These are phyloP conservation scores for Drosophila suzukii DNA, from an alignment of 1,140 invertebrate genomes.

Conservation along the genomic window DNA sequence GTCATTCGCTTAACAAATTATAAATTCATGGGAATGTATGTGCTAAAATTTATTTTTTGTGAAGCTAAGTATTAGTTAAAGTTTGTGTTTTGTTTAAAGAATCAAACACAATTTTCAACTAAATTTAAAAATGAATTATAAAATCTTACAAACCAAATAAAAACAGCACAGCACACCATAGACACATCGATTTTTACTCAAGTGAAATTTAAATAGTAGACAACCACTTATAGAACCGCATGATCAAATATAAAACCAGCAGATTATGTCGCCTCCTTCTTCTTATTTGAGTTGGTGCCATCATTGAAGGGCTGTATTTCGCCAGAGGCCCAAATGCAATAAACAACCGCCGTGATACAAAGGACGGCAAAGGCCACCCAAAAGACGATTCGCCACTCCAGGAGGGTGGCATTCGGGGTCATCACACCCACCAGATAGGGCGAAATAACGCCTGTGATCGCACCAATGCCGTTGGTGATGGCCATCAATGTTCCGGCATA, in stretches of 20 bases:
- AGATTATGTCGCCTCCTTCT: background rate
- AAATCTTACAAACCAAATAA: background rate
- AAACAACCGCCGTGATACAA: slow-evolving; percentile 9
- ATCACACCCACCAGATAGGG: slow-evolving; percentile 91
- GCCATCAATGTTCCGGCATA: slow-evolving; percentile 92
- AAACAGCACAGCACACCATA: background rate
- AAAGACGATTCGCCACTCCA: slow-evolving; percentile 24
- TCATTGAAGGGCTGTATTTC: slow-evolving; percentile 26
- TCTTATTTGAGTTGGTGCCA: slow-evolving; percentile 25
- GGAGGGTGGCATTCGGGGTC: slow-evolving; percentile 86
- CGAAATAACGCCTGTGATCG: slow-evolving; percentile 90
- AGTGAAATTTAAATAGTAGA: no score
- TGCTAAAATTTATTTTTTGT: background rate
- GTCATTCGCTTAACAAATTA: slow-evolving; percentile 36
- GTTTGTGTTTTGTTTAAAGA: no score
- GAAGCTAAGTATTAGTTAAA: no score
- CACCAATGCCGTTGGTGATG: slow-evolving; percentile 91
- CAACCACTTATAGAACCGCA: no score
- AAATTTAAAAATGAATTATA: background rate
- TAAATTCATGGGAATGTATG: slow-evolving; percentile 38
- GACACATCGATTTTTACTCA: no score
- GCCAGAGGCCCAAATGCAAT: slow-evolving; percentile 29
- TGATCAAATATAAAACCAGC: background rate
- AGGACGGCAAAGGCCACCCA: slow-evolving; percentile 35
- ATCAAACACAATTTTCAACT: no score